Evolutionary conservation across 1,140 invertebrate genomes (phyloP).

Genomic region (Chironomus tepperi): DNA sequence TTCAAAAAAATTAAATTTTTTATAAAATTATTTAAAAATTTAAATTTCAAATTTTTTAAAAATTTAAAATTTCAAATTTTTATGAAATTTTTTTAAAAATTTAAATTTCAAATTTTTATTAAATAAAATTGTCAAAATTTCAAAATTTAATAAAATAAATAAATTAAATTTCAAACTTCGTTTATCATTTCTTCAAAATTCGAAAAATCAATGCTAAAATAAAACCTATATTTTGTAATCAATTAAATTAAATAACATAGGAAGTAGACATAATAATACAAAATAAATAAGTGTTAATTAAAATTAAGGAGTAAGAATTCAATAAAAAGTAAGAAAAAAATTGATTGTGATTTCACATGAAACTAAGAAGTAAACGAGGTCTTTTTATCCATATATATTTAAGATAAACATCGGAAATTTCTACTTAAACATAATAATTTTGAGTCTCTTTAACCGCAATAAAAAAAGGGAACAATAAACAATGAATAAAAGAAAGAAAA

Average conservation of each 20-base stretch:
- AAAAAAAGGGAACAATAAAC: neutral
- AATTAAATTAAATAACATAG: neutral
- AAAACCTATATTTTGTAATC: neutral
- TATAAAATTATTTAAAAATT: too few species aligned
- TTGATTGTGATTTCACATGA: constrained; percentile 6
- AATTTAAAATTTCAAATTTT: too few species aligned
- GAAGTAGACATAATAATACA: neutral
- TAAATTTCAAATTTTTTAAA: too few species aligned
- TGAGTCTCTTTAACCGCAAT: neutral
- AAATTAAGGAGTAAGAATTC: neutral
- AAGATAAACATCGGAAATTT: constrained; percentile 5
- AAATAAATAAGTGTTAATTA: constrained; percentile 3
- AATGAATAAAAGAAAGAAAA: neutral
- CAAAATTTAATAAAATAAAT: neutral
- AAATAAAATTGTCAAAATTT: neutral
- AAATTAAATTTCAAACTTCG: too few species aligned
- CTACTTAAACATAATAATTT: neutral
- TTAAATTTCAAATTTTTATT: neutral
- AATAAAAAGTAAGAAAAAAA: too few species aligned
- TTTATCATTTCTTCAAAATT: neutral
- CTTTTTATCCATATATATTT: neutral
- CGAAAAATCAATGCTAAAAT: neutral
- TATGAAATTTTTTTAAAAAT: too few species aligned
- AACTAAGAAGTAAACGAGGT: neutral
- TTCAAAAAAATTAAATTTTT: too few species aligned